A percentile compares a stretch with the other conserved stretches of the same genome.
phyloP scores from a whole-genome alignment of 2,797 vertebrate species.

The Lutjanus campechanus region DNA sequence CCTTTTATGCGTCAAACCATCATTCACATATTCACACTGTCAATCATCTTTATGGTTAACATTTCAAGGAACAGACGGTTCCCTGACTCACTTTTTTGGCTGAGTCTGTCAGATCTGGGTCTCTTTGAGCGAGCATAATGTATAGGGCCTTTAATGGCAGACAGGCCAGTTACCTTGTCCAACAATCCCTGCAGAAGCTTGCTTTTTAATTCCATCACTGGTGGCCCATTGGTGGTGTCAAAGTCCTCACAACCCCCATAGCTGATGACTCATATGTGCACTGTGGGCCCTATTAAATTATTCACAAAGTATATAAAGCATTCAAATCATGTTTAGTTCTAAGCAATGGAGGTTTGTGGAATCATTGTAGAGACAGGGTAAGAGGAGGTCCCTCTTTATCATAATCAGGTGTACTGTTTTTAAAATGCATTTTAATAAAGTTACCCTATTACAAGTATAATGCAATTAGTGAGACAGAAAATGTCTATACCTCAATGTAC shows the following conservation, averaged over 20 bases:
- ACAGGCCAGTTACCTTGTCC: slow-evolving; percentile 52
- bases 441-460: slow-evolving; percentile 4
- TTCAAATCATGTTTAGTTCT: slow-evolving; percentile 22
- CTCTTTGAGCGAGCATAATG: slow-evolving; percentile 53
- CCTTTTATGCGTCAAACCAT: slow-evolving; percentile 72
- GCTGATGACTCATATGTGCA: slow-evolving; percentile 26
- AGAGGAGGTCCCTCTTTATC: slow-evolving; percentile 18
- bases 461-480: neutral
- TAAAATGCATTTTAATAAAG: slow-evolving; percentile 17
- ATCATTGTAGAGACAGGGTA: neutral
- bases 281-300: slow-evolving; percentile 32
- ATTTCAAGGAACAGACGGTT: slow-evolving; percentile 59
- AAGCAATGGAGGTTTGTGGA: slow-evolving; percentile 25
- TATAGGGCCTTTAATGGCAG: slow-evolving; percentile 43
- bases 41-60: slow-evolving; percentile 75
- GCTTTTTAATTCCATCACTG: slow-evolving; percentile 38
- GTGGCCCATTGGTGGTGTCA: slow-evolving; percentile 32
- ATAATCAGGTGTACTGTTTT: slow-evolving; percentile 1
- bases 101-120: slow-evolving; percentile 46
- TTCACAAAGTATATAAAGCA: slow-evolving; percentile 38
- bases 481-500: neutral
- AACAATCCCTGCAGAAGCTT: slow-evolving; percentile 37
- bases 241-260: neutral
- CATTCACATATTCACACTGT: slow-evolving; percentile 75
- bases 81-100: slow-evolving; percentile 32